Base-by-base conservation (phyloP, 2,113 vertebrate genomes). In the Lamprotornis superbus region DNA sequence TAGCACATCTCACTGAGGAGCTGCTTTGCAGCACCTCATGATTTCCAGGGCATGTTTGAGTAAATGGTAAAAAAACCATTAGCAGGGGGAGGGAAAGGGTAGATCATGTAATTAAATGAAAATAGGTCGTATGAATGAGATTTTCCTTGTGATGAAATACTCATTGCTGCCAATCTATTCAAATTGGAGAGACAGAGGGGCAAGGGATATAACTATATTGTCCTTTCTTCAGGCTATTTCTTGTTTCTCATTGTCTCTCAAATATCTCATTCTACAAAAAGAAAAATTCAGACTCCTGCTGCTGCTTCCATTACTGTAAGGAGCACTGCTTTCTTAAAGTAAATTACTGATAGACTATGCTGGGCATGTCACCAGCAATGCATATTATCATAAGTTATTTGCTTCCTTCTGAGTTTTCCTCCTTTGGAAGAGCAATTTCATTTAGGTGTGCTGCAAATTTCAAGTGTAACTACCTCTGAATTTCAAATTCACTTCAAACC, bases 181-280 rank as follows among this genome's bases (percentile, higher is more conserved):
- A 71, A 94, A 89, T 0, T 53, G 85, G 23, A 55, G 67, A 21
- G 67, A 82, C 42, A 44, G n/a, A 83, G 17, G 17, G 69, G 39
- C 14, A 52, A 57, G 49, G 18, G n/a, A 56, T 80, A 13, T 56
- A 69, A 73, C 67, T 49, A 21, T 71, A 52, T 64, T 50, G 50
- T 86, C 67, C 67, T 74, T 93, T 87, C 78, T 95, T 77, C 67
- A 33, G 50, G 79, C 75, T 83, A 8, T 80, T 93, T 80, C 39
- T 82, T 78, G 28, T 89, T 94, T 81, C 84, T 92, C 42, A 27
- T 74, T 90, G 75, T 85, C 33, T 94, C 47, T 79, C 74, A 79
- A 76, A 85, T 79, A 84, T 3, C 77, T 84, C 57, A 35, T 81
- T 69, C 52, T 71, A 37, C 2, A 63, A 71, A 63, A 77, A 31